A percentile compares a stretch with the other conserved stretches of the same genome.
Evolutionary conservation across 2,888 invertebrate genomes (phyloP).

Genomic region (Brachylomia viminalis): DNA sequence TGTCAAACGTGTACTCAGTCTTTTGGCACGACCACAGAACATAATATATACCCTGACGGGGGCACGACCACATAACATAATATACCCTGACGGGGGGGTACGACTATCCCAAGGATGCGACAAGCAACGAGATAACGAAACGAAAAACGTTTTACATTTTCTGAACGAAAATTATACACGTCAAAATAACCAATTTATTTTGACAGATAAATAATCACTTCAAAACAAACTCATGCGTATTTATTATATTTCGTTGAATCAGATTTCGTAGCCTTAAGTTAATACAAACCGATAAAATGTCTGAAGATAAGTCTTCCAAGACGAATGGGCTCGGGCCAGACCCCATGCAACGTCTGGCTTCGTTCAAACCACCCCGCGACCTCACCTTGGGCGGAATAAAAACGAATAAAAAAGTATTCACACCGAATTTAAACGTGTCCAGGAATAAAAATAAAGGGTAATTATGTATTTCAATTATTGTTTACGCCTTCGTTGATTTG

Average conservation of each 20-base stretch:
- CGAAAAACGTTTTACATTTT: not conserved
- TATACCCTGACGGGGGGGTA: too few species aligned
- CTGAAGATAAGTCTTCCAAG: constrained; percentile 77
- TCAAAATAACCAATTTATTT: constrained; percentile 5
- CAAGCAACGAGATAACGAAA: not conserved
- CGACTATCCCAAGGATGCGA: not conserved
- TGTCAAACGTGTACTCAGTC: constrained; percentile 33
- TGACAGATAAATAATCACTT: constrained; percentile 21
- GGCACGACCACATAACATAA: too few species aligned
- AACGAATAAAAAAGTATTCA: constrained; percentile 90
- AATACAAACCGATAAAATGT: constrained; percentile 70
- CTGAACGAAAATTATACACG: not conserved
- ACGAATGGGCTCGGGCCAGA: constrained; percentile 79
- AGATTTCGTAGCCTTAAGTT: not conserved
- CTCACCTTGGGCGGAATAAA: constrained; percentile 89
- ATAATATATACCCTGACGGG: too few species aligned
- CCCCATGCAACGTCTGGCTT: constrained; percentile 85
- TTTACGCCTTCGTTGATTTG: not conserved
- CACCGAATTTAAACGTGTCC: constrained; percentile 91
- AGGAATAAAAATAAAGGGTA: constrained; percentile 91
- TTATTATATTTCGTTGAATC: constrained; percentile 2
- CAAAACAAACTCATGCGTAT: constrained; percentile 46
- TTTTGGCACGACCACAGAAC: too few species aligned
- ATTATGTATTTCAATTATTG: constrained; percentile 10
- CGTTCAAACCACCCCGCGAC: constrained; percentile 90